Evolutionary conservation across 2,888 invertebrate genomes (phyloP), one percentile per base, ranked within the genome.

Genomic region (Rhabditophanes sp.): DNA sequence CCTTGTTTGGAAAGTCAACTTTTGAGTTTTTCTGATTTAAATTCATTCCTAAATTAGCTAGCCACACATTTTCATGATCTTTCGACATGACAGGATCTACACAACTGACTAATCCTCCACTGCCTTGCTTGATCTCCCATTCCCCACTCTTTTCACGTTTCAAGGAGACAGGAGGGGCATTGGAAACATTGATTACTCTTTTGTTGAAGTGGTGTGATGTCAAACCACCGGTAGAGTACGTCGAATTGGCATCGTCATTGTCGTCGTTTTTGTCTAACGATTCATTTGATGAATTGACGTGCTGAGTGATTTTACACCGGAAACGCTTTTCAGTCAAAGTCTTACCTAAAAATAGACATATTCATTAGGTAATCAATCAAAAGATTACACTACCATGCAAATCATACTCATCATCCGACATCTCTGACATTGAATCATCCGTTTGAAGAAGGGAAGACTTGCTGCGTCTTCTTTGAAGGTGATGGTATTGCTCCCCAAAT

Each of bases 141-240:
- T 59, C 54, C 20, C 63, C 64, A 2, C 53, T 42, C 28, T 50
- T 46, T 45, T 52, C 41, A 7, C 48, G 41, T 28, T 51, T 60
- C 38, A 64, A 29, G 4, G 62, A 57, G 4, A 64, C 64, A 6
- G 64, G 64, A 5, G 64, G 64, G 8, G 64, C 64, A 28, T 64
- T 64, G 6, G 60, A 62, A 9, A 64, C 64, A 36, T 65, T 65
- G 40, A 64, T 65, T 3, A 64, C 64, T 11, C 64, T 48, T 44
- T 64, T 57, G 47, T 63, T 31, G 21, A 48, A 33, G 16, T n/a
- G 14, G 22, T 5, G 18, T 12, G 38, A n/a, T 16, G n/a, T 9
- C 23, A n/a, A n/a, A n/a, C n/a, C n/a, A n/a, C n/a, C n/a, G 9
- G 9, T 22, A 22, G 9, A 22, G 23, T 22, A n/a, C n/a, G 26